A percentile compares a stretch with the other conserved stretches of the same genome.
Evolutionary conservation across 2,113 vertebrate species (phyloP).

Genomic region (Chaenocephalus aceratus): DNA sequence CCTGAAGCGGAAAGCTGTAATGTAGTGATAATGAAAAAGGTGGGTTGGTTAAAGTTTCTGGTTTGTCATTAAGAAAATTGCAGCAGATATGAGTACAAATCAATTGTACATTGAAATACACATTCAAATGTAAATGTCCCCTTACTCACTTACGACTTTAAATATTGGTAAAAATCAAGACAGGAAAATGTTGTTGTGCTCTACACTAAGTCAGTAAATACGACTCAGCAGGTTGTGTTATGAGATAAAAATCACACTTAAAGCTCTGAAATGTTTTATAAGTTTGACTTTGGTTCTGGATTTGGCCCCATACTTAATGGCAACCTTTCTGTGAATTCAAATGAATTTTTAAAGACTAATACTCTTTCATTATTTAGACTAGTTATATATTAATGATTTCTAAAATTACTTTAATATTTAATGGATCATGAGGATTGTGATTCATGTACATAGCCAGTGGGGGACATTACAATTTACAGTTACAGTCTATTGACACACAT

Average conservation of each 20-base stretch:
- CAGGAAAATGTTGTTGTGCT: background rate
- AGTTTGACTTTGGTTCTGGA: background rate
- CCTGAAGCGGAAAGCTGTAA: constrained; percentile 44
- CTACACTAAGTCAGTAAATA: background rate
- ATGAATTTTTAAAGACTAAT: constrained; percentile 36
- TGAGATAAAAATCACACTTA: background rate
- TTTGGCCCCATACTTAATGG: constrained; percentile 7
- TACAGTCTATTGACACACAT: background rate
- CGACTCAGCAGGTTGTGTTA: background rate
- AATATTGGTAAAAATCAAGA: background rate
- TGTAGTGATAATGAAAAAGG: constrained; percentile 20
- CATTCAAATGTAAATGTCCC: background rate
- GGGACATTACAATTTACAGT: background rate
- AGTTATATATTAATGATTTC: constrained; percentile 30
- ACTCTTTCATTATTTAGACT: constrained; percentile 27
- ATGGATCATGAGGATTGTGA: constrained; percentile 22
- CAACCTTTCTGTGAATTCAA: constrained; percentile 9
- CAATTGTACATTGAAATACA: background rate
- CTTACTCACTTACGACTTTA: background rate
- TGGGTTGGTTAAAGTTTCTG: constrained; percentile 17
- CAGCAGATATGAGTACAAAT: constrained; percentile 2
- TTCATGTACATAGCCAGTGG: background rate
- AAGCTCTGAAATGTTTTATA: background rate
- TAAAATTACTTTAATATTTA: constrained; percentile 31
- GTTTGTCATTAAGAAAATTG: background rate